phyloP scores from a whole-genome alignment of 1,140 invertebrate species.

The Pachypsylla venusta region DNA sequence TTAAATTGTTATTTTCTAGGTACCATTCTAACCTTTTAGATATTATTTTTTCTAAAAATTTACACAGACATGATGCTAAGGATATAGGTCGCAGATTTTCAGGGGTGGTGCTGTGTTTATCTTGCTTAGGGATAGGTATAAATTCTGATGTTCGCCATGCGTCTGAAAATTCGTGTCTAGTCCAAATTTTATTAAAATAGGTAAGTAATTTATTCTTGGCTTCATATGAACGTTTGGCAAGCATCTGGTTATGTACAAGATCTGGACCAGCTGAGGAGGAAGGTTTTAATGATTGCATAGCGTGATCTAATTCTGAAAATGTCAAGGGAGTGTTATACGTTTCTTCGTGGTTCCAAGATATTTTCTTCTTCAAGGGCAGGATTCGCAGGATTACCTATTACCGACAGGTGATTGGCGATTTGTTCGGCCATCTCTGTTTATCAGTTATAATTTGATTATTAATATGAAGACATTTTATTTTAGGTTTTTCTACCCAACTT shows the following conservation, averaged over 20 bases:
- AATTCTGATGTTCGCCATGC: neutral
- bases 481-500: neutral
- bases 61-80: neutral
- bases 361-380: neutral
- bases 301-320: neutral
- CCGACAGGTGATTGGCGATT: neutral
- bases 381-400: neutral
- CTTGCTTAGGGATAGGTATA: neutral
- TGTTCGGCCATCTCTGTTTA: neutral
- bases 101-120: neutral
- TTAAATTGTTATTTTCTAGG: neutral
- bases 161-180: neutral
- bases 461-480: neutral
- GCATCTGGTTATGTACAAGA: neutral
- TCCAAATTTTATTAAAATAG: neutral
- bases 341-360: neutral
- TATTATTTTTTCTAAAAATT: neutral
- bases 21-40: neutral
- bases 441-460: neutral
- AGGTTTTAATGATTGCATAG: neutral
- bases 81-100: neutral
- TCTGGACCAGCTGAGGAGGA: neutral
- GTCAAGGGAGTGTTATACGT: neutral
- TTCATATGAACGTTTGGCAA: neutral
- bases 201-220: neutral